Evolutionary conservation across 2,888 invertebrate genomes (phyloP).

Genomic region (Meta bourneti): DNA sequence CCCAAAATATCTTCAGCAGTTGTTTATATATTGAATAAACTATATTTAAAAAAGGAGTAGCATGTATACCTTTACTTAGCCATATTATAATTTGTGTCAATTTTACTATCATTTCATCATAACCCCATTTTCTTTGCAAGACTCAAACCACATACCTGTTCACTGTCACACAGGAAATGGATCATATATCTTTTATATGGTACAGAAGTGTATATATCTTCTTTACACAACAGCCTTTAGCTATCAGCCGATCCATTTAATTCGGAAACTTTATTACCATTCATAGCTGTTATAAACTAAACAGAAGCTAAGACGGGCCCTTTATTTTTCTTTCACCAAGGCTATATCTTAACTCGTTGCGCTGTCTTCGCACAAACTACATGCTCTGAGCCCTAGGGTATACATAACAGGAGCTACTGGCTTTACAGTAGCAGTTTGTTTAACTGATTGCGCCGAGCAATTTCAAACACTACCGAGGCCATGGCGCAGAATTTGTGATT

Average conservation of each 20-base stretch:
- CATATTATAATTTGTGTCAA: background rate
- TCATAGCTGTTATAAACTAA: background rate
- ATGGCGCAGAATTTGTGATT: constrained; percentile 69
- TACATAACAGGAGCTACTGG: constrained; percentile 48
- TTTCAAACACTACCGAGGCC: constrained; percentile 56
- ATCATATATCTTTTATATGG: no score
- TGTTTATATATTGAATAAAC: no score
- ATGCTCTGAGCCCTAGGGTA: constrained; percentile 22
- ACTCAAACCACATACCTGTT: background rate
- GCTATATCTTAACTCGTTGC: constrained; percentile 15
- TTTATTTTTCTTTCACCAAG: constrained; percentile 36
- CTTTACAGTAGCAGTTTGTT: constrained; percentile 72
- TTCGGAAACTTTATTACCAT: constrained; percentile 9
- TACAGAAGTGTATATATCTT: no score
- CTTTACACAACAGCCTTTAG: background rate
- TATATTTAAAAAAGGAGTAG: no score
- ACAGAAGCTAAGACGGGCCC: background rate
- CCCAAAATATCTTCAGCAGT: no score
- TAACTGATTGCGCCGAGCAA: constrained; percentile 65
- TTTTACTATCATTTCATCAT: background rate
- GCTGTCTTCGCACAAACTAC: background rate
- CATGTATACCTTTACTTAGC: background rate
- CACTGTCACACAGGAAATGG: no score
- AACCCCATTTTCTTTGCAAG: background rate
- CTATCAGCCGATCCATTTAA: constrained; percentile 26